Base-by-base conservation (phyloP, 2,797 vertebrate species). In the Clarias laeviceps region DNA sequence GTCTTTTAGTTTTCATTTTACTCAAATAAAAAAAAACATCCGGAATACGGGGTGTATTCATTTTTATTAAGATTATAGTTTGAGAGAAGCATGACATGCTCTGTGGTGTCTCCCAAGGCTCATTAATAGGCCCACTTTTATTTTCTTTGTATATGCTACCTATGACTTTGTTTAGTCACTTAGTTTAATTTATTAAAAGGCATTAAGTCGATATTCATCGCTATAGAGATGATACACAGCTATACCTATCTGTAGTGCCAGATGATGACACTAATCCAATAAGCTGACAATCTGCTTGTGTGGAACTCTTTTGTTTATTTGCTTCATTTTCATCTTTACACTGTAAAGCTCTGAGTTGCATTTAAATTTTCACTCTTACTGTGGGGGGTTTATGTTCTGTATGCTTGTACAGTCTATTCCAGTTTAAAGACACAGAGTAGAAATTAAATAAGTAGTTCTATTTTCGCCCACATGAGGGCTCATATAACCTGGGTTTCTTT, bases 391-490 rank as follows among this genome's bases (percentile, higher is more conserved):
- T 73, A 32, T 32, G 27, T 57, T 73, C 22, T 62, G 11, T 50
- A 24, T 5, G 12, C 17, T 32, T 32, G 80, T 15, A 50, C 22
- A 9, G 45, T 45, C 70, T 56, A 70, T 8, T 56, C 32, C 12
- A 56, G 24, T 64, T n/a, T 50, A n/a, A 83, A 18, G 27, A 14
- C 22, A 61, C 29, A 50, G 65, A 29, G 0, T 18, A 32, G 27
- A 45, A 82, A 56, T 24, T 4, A 77, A 65, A 15, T 32, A n/a
- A 34, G 64, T n/a, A 77, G 0, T 85, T 76, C 45, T 85, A 62
- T 9, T 59, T 82, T 68, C 12, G 17, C 14, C 85, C 85, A 86
- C 80, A 77, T 3, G 80, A 40, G 79, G 79, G 84, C 84, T 74
- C 78, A 74, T 72, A 68, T 20, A 76, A 29, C 61, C 12, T 29